phyloP scores from a whole-genome alignment of 2,113 vertebrate species.

The Empidonax traillii region DNA sequence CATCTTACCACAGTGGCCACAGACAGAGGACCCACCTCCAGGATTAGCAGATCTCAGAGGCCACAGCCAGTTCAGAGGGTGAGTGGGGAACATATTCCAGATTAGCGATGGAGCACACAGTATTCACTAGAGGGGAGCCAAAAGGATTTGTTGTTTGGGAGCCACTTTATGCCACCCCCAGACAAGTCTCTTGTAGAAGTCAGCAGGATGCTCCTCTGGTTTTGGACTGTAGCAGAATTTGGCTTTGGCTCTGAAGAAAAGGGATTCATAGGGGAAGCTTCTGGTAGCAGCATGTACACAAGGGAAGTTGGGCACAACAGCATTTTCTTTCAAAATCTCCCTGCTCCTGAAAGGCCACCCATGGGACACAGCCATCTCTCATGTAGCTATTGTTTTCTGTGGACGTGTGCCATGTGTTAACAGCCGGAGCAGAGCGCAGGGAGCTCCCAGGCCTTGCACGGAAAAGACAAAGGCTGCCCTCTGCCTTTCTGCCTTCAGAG shows the following conservation, averaged over 20 bases:
- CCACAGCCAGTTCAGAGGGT: fast-evolving
- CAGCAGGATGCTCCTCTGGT: slow-evolving; percentile 45
- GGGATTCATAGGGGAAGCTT: background rate
- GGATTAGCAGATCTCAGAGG: background rate
- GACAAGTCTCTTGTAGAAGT: slow-evolving; percentile 14
- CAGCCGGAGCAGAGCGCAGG: background rate
- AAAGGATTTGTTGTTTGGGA: slow-evolving; percentile 14
- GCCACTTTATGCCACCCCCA: slow-evolving; percentile 40
- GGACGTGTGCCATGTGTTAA: slow-evolving; percentile 17
- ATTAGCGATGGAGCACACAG: background rate
- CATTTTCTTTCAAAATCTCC: slow-evolving; percentile 45
- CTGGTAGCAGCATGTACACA: slow-evolving; percentile 60
- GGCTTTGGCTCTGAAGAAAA: slow-evolving; percentile 31
- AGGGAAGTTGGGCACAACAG: slow-evolving; percentile 42
- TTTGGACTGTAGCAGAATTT: slow-evolving; percentile 22
- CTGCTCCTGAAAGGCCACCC: slow-evolving; percentile 61
- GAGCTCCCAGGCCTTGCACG: background rate
- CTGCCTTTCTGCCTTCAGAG: slow-evolving; percentile 47
- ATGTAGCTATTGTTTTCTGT: slow-evolving; percentile 43
- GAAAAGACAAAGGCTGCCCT: slow-evolving; percentile 53
- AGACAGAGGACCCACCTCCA: background rate
- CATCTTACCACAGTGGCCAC: fast-evolving
- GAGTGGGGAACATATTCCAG: background rate
- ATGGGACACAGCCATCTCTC: slow-evolving; percentile 35
- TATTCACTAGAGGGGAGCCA: background rate